phyloP scores from a whole-genome alignment of 2,888 invertebrate genomes.

The Mimas tiliae region DNA sequence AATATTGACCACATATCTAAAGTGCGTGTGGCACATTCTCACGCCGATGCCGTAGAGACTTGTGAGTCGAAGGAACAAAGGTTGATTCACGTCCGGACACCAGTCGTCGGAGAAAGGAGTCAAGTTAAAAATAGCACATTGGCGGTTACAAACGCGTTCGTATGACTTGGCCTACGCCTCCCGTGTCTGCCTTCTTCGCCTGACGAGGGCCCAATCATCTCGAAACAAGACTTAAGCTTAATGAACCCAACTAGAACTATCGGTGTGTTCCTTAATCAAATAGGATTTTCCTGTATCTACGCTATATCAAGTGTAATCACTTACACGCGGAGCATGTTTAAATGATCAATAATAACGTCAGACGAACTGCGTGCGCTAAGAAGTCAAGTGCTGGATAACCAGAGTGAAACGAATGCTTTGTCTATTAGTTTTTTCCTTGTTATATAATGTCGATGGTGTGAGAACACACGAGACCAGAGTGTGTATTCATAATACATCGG shows the following conservation, averaged over 20 bases:
- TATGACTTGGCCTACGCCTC: slow-evolving; percentile 60
- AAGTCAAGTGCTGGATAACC: slow-evolving; percentile 45
- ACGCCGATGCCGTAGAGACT: slow-evolving; percentile 53
- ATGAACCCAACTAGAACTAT: slow-evolving; percentile 32
- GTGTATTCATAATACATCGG: neutral
- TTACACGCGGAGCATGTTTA: slow-evolving; percentile 32
- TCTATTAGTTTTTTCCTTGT: slow-evolving; percentile 44
- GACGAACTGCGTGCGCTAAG: slow-evolving; percentile 15
- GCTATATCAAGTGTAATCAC: slow-evolving; percentile 27
- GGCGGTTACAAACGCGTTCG: slow-evolving; percentile 66
- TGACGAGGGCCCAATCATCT: slow-evolving; percentile 50
- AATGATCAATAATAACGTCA: slow-evolving; percentile 37
- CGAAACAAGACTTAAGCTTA: slow-evolving; percentile 34
- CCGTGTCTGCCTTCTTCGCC: slow-evolving; percentile 56
- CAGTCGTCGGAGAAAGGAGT: slow-evolving; percentile 70
- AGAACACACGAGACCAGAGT: slow-evolving; percentile 26
- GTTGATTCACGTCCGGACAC: slow-evolving; percentile 77
- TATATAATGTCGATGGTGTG: slow-evolving; percentile 41
- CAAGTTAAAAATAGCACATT: slow-evolving; percentile 72
- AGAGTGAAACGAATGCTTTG: slow-evolving; percentile 45
- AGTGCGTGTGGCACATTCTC: slow-evolving; percentile 45
- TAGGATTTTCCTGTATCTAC: slow-evolving; percentile 17
- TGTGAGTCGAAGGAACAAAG: slow-evolving; percentile 72
- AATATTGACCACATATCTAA: slow-evolving; percentile 47
- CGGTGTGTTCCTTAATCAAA: slow-evolving; percentile 18